Conservation (phyloP, 2,888 invertebrate species). For the Ennomos fuscantarius region DNA sequence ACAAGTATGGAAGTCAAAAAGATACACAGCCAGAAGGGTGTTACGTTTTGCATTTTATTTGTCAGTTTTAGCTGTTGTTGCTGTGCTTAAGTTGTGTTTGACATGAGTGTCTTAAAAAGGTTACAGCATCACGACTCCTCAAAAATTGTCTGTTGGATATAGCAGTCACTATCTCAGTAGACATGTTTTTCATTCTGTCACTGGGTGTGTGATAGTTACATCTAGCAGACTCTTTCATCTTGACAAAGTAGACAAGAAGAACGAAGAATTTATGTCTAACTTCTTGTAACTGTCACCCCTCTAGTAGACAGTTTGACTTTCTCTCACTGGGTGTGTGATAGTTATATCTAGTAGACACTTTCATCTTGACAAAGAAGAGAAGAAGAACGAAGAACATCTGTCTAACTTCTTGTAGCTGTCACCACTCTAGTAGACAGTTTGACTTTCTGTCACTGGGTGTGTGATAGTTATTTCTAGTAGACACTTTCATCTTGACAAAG, state of each 20-base stretch:
- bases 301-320: slow-evolving; percentile 27
- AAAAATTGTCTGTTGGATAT: too few relatives aligned
- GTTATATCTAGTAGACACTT: slow-evolving; percentile 14
- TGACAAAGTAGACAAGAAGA: neutral
- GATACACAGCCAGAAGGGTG: too few relatives aligned
- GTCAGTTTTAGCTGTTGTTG: too few relatives aligned
- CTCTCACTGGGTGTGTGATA: slow-evolving; percentile 33
- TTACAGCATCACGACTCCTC: too few relatives aligned
- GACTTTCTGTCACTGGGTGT: slow-evolving; percentile 36
- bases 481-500: slow-evolving; percentile 1
- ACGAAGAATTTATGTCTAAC: too few relatives aligned
- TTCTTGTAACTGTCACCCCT: slow-evolving; percentile 12
- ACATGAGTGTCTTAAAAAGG: too few relatives aligned
- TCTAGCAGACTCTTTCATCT: slow-evolving; percentile 7
- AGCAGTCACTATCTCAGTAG: slow-evolving; percentile 17
- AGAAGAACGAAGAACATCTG: neutral
- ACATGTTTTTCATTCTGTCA: slow-evolving; percentile 32
- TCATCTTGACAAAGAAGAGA: slow-evolving; percentile 4
- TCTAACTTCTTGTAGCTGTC: slow-evolving; percentile 17
- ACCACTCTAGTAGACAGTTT: slow-evolving; percentile 34
- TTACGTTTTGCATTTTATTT: too few relatives aligned
- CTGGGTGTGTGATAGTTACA: slow-evolving; percentile 23
- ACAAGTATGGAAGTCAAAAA: too few relatives aligned
- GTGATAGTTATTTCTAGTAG: slow-evolving; percentile 16
- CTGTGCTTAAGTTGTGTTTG: too few relatives aligned